Conservation (phyloP, 2,113 vertebrate genomes). For the Zingel zingel region DNA sequence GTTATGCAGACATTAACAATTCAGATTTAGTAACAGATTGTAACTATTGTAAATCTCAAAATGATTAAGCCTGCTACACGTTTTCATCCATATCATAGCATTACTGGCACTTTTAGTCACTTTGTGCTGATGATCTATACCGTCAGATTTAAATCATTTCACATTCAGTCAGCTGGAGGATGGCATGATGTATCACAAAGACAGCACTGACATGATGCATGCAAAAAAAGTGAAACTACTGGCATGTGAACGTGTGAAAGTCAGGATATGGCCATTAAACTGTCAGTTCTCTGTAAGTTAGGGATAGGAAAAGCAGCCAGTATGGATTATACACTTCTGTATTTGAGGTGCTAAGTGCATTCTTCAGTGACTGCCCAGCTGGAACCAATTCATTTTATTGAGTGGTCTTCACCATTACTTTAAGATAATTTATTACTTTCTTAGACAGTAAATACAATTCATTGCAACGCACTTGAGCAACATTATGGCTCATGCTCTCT, state of each 20-base stretch:
- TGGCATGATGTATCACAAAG: conserved; percentile 23
- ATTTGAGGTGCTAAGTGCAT: not conserved
- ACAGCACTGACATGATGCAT: not conserved
- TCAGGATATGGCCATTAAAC: conserved; percentile 31
- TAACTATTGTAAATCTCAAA: not conserved
- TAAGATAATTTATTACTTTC: conserved; percentile 47
- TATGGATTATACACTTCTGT: conserved; percentile 22
- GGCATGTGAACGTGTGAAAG: conserved; percentile 25
- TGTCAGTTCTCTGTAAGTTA: conserved; percentile 37
- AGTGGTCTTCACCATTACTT: conserved; percentile 50
- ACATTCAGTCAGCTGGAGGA: not conserved
- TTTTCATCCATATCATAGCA: not conserved
- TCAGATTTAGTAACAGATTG: not conserved
- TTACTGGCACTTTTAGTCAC: not conserved
- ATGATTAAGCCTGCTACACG: not conserved
- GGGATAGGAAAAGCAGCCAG: not conserved
- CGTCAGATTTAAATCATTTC: conserved; percentile 3
- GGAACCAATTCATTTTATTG: conserved; percentile 48
- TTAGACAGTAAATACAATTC: conserved; percentile 33
- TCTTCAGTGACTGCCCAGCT: conserved; percentile 38
- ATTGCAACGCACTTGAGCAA: conserved; percentile 24
- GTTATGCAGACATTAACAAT: not conserved
- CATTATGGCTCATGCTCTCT: conserved; percentile 24
- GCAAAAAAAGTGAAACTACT: conserved; percentile 15
- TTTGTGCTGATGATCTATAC: not conserved